These are phyloP conservation scores for Gorsachius goisagi DNA, from an alignment of 2,113 vertebrate species.

Conservation along the genomic window DNA sequence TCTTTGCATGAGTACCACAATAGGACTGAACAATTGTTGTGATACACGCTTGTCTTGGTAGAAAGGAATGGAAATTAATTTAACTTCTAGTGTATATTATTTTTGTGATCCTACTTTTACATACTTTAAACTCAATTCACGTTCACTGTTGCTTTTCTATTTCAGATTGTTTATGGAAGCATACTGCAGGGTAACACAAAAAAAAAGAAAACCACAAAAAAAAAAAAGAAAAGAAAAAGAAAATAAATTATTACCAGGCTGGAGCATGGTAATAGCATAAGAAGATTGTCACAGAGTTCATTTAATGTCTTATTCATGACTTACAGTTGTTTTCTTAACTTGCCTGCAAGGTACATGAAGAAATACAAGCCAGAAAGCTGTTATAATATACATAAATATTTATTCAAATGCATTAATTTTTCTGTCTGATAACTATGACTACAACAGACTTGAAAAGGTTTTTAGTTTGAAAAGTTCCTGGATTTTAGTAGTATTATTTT, in stretches of 20 bases:
- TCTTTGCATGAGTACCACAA: background rate
- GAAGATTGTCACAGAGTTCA: background rate
- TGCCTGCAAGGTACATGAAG: conserved; percentile 18
- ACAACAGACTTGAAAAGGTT: background rate
- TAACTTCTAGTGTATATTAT: background rate
- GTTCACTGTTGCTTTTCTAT: conserved; percentile 10
- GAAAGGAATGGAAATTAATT: conserved; percentile 22
- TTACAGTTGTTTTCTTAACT: conserved; percentile 43
- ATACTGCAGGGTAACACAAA: background rate
- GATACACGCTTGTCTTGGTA: background rate
- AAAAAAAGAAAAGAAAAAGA: background rate
- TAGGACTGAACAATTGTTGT: background rate
- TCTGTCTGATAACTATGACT: background rate
- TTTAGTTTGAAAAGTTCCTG: background rate
- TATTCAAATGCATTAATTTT: conserved; percentile 22
- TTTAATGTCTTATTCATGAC: conserved; percentile 51
- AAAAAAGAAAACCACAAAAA: rapidly evolving
- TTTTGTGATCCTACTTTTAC: background rate
- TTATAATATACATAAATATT: conserved; percentile 27
- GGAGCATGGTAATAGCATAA: background rate
- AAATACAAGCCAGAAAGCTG: conserved; percentile 5
- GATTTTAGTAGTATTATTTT: background rate
- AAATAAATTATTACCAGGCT: conserved; percentile 19
- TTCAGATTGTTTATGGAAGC: conserved; percentile 8
- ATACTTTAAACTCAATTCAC: background rate